These are phyloP conservation scores for Halictus ligatus DNA, from an alignment of 2,888 invertebrate species.

Conservation along the genomic window DNA sequence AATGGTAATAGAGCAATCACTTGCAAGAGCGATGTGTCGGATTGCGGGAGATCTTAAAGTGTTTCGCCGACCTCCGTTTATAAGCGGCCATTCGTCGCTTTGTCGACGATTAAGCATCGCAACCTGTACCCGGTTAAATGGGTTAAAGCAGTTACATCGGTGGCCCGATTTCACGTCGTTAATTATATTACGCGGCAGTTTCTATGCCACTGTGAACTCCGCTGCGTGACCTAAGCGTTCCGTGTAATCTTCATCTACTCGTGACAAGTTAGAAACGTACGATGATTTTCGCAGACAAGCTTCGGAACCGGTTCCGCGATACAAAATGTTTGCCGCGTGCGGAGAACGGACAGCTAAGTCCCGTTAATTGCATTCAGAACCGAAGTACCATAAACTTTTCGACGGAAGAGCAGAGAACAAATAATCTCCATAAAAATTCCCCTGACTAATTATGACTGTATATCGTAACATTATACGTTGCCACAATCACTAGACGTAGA, in stretches of 20 bases:
- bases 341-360: background rate
- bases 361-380: background rate
- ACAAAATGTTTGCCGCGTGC: background rate
- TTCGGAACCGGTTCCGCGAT: background rate
- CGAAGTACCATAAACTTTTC: background rate
- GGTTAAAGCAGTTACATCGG: conserved; percentile 32
- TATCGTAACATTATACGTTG: background rate
- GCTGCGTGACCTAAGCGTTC: background rate
- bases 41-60: conserved; percentile 31
- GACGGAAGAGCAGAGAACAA: background rate
- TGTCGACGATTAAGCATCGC: conserved; percentile 27
- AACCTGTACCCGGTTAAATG: conserved; percentile 31
- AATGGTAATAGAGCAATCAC: conserved; percentile 16
- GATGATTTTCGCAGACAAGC: background rate
- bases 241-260: background rate
- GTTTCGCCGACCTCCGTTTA: conserved; percentile 20
- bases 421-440: background rate
- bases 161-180: conserved; percentile 33
- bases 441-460: background rate
- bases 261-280: background rate
- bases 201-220: conserved; percentile 11
- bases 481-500: background rate
- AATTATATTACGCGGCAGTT: conserved; percentile 40
- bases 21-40: background rate
- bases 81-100: background rate